These are phyloP conservation scores for Sylvicola cinctus DNA, from an alignment of 2,888 invertebrate species.

Conservation along the genomic window DNA sequence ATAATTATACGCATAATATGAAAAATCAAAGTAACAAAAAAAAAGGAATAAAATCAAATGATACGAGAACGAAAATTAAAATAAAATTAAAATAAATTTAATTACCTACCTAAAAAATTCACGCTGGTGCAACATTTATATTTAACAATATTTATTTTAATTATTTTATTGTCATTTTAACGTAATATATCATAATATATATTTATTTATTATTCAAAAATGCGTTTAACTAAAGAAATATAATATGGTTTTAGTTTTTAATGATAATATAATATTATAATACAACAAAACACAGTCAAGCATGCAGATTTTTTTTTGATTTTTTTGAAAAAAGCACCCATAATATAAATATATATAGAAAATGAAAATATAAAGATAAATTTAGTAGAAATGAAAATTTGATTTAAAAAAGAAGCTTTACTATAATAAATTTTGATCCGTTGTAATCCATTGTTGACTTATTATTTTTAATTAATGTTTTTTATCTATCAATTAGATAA, in stretches of 20 bases:
- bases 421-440: too few species aligned
- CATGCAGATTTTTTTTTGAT: not conserved
- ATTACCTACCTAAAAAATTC: conserved; percentile 7
- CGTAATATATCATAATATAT: too few species aligned
- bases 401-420: too few species aligned
- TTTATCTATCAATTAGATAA: too few species aligned
- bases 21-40: too few species aligned
- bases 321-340: not conserved
- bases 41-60: conserved; percentile 1
- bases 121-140: conserved; percentile 4
- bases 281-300: conserved; percentile 1
- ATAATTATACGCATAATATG: too few species aligned
- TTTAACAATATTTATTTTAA: conserved; percentile 4
- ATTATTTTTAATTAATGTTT: too few species aligned
- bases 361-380: not conserved
- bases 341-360: not conserved
- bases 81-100: conserved; percentile 3
- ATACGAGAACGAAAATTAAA: conserved; percentile 3
- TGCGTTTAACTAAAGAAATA: too few species aligned
- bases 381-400: not conserved
- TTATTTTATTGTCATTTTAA: conserved; percentile 1
- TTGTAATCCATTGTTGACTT: too few species aligned
- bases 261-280: not conserved
- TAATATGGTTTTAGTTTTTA: not conserved
- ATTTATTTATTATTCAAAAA: too few species aligned